phyloP scores from a whole-genome alignment of 2,797 vertebrate genomes.

The Sebastes umbrosus region DNA sequence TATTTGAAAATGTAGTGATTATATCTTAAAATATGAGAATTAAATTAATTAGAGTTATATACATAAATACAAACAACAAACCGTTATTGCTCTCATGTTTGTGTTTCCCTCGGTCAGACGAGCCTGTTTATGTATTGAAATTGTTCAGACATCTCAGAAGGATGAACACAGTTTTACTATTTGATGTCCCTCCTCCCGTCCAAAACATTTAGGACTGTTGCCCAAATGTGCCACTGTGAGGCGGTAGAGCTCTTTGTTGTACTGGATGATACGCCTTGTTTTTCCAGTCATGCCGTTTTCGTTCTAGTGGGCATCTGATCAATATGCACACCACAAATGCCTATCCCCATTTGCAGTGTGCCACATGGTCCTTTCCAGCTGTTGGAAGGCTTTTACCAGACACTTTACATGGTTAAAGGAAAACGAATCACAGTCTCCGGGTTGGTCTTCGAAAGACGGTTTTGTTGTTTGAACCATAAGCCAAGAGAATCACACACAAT shows the following conservation, averaged over 20 bases:
- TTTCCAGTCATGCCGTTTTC: conserved; percentile 16
- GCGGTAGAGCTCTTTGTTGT: conserved; percentile 48
- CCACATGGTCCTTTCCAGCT: conserved; percentile 11
- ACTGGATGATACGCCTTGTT: conserved; percentile 6
- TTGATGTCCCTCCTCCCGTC: neutral
- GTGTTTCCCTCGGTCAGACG: neutral
- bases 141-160: neutral
- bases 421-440: neutral
- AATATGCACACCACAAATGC: conserved; percentile 23
- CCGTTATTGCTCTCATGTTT: neutral
- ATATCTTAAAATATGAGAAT: neutral
- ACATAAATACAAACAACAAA: neutral
- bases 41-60: neutral
- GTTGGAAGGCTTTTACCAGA: conserved; percentile 31
- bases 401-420: conserved; percentile 23
- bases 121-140: neutral
- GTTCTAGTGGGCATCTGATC: conserved; percentile 22
- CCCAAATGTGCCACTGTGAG: conserved; percentile 55
- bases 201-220: neutral
- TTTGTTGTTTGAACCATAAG: conserved; percentile 42
- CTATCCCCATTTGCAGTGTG: neutral
- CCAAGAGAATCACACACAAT: conserved; percentile 32
- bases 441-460: conserved; percentile 4
- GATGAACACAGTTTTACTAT: neutral
- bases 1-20: neutral